A percentile compares a stretch with the other conserved stretches of the same genome.
phyloP scores from a whole-genome alignment of 1,140 invertebrate species.

The Drosophila micromelanica region DNA sequence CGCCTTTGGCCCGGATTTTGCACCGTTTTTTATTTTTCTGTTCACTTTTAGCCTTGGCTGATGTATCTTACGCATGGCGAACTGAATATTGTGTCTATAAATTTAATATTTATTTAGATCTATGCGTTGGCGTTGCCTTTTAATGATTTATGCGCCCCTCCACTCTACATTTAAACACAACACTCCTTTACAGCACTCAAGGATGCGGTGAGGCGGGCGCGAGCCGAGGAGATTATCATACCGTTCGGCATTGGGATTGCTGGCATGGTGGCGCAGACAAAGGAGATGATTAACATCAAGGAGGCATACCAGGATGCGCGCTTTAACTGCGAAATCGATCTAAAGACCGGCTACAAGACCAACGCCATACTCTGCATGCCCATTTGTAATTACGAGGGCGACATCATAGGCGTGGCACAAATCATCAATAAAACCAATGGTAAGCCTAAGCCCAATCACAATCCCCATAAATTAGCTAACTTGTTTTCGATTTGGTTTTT shows the following conservation, averaged over 20 bases:
- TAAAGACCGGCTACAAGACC: slow-evolving; percentile 96
- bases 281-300: slow-evolving; percentile 94
- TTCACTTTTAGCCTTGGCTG: slow-evolving; percentile 24
- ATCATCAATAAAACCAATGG: slow-evolving; percentile 98
- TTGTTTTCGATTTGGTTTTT: background rate
- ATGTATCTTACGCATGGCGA: slow-evolving; percentile 61
- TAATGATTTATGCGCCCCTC: slow-evolving; percentile 48
- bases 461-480: background rate
- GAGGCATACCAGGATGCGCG: slow-evolving; percentile 93
- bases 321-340: slow-evolving; percentile 96
- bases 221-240: slow-evolving; percentile 92
- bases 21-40: slow-evolving; percentile 26
- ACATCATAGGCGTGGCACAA: slow-evolving; percentile 98
- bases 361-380: slow-evolving; percentile 96
- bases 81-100: slow-evolving; percentile 76
- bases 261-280: slow-evolving; percentile 94
- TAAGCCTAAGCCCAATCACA: slow-evolving; percentile 15
- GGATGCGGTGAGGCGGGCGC: slow-evolving; percentile 89
- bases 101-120: slow-evolving; percentile 63
- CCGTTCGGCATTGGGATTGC: slow-evolving; percentile 96
- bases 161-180: background rate
- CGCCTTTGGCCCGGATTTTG: slow-evolving; percentile 49
- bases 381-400: slow-evolving; percentile 97
- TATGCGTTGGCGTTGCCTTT: slow-evolving; percentile 36
- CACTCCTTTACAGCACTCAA: slow-evolving; percentile 86